Evolutionary conservation across 2,888 invertebrate genomes (phyloP), one percentile per base, ranked within the genome.

Genomic region (Punctoribates punctum): DNA sequence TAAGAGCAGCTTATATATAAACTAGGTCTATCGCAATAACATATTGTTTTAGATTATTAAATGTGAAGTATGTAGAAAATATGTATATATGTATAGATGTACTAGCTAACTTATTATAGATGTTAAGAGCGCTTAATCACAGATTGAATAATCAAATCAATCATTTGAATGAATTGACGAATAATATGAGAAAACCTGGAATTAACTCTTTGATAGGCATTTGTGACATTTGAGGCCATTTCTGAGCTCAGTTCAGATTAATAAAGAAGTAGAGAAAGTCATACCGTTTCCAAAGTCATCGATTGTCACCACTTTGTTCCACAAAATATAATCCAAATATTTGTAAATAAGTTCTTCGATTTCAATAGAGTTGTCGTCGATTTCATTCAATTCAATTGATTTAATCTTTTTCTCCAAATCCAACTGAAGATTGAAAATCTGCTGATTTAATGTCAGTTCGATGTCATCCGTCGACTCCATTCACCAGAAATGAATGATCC

Each of bases 241-340:
- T n/a, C n/a, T n/a, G n/a, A n/a, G n/a, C n/a, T n/a, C n/a, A n/a
- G n/a, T n/a, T n/a, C n/a, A n/a, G 25, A 11, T 57, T 25, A 6
- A 13, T 11, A 25, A 1, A 57, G 1, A 20, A 20, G 6, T n/a
- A 34, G 34, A 34, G 34, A n/a, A 51, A 51, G 17, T 8, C 51
- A 60, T 65, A 65, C 65, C 65, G 34, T 34, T 27, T 4, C 65
- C 65, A n/a, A 65, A 65, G 65, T 65, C 65, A 17, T 65, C 65
- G 34, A 65, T 65, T 29, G 34, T 65, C 29, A n/a, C 34, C 29
- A 34, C 3, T 38, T 65, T 65, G 6, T 65, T n/a, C n/a, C 3
- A 29, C 34, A 65, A 65, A n/a, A 65, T 34, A 15, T 65, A 4
- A 17, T 65, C 65, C 15, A 65, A 65, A 34, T 65, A 65, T 17